phyloP scores from a whole-genome alignment of 2,797 vertebrate species.

The Microhierax caerulescens region DNA sequence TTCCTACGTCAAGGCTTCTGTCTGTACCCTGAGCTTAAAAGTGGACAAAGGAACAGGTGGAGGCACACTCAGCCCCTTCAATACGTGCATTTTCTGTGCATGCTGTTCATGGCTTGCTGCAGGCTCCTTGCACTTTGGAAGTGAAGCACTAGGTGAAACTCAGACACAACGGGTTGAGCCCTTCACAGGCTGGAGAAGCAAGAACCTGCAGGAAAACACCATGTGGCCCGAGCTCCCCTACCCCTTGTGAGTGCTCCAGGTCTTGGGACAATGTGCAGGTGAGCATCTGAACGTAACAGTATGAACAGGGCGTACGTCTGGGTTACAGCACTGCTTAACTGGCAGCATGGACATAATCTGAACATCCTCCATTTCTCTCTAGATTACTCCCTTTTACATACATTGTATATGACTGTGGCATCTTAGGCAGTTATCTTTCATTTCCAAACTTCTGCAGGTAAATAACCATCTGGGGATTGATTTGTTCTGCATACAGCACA shows the following conservation, averaged over 20 bases:
- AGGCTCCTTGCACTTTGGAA: background rate
- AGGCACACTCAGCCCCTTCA: background rate
- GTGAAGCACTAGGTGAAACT: background rate
- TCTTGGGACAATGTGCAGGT: background rate
- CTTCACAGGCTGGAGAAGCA: background rate
- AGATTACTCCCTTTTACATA: background rate
- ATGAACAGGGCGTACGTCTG: background rate
- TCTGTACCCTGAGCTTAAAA: background rate
- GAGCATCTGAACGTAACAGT: background rate
- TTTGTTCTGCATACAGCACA: background rate
- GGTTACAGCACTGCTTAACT: background rate
- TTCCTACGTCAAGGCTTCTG: background rate
- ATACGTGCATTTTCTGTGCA: background rate
- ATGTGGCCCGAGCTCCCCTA: background rate
- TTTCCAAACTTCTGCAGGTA: background rate
- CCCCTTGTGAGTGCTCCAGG: accelerated
- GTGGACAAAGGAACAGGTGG: background rate
- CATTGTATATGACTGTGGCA: background rate
- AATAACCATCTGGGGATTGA: background rate
- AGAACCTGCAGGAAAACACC: background rate
- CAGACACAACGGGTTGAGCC: background rate
- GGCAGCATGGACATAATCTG: background rate
- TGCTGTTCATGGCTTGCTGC: background rate
- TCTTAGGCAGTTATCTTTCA: background rate
- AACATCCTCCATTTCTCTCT: background rate